phyloP scores from a whole-genome alignment of 2,797 vertebrate species.

The Lycodopsis pacificus region DNA sequence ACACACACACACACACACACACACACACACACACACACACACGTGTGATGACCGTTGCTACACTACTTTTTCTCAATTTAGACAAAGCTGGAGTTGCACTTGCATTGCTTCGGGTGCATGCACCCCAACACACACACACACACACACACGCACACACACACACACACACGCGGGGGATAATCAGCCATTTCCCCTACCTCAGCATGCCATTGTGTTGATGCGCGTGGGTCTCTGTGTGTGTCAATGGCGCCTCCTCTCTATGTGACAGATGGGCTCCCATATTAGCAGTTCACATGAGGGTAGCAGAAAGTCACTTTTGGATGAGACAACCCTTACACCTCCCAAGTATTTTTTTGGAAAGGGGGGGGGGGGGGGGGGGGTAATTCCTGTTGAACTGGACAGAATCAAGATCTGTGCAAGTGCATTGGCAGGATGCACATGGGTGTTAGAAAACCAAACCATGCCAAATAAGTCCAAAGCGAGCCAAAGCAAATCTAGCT shows the following conservation, averaged over 20 bases:
- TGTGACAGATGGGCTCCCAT: constrained; percentile 79
- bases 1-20: too few species aligned
- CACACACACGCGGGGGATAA: constrained; percentile 49
- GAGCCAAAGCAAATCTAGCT: constrained; percentile 49
- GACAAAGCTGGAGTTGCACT: constrained; percentile 56
- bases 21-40: too few species aligned
- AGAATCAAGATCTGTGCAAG: constrained; percentile 64
- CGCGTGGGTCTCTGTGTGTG: constrained; percentile 42
- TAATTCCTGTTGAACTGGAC: constrained; percentile 45
- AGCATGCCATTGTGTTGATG: constrained; percentile 60
- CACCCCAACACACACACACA: constrained; percentile 50
- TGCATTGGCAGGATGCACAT: constrained; percentile 46
- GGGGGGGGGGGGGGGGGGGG: not conserved
- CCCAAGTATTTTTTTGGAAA: constrained; percentile 53
- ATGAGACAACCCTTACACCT: constrained; percentile 70
- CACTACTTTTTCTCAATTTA: constrained; percentile 35
- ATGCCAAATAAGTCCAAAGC: constrained; percentile 46
- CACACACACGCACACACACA: constrained; percentile 30
- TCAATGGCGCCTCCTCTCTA: constrained; percentile 55
- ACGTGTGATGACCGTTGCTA: constrained; percentile 31
- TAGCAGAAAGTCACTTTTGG: constrained; percentile 74
- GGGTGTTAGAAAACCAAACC: constrained; percentile 37
- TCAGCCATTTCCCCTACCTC: constrained; percentile 73
- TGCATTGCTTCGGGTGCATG: constrained; percentile 63
- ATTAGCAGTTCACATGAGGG: constrained; percentile 64